These are phyloP conservation scores for Toxotes lorentzi DNA, from an alignment of 2,797 vertebrate species.

Conservation along the genomic window DNA sequence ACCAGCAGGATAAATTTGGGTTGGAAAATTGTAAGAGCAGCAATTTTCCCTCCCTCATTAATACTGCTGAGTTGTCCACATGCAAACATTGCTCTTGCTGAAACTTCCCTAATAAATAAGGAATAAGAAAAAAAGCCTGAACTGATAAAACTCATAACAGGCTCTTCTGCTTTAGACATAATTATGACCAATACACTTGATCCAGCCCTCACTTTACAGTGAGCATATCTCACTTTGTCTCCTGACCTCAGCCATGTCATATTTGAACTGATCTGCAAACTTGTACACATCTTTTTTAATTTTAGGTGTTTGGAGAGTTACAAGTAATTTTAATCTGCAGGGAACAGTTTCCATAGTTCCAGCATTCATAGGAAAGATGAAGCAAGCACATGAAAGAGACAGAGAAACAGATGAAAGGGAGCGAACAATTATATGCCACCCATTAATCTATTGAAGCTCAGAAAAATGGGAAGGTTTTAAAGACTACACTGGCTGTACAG, in stretches of 20 bases:
- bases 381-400: conserved; percentile 40
- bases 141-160: not conserved
- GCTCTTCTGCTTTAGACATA: not conserved
- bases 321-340: conserved; percentile 18
- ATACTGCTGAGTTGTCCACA: not conserved
- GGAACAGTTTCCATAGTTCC: conserved; percentile 6
- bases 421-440: conserved; percentile 23
- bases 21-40: not conserved
- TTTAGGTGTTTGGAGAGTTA: conserved; percentile 3
- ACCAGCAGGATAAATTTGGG: not conserved
- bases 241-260: not conserved
- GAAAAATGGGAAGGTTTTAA: not conserved
- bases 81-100: not conserved
- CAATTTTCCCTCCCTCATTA: not conserved
- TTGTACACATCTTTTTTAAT: not conserved
- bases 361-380: conserved; percentile 33
- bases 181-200: conserved; percentile 16
- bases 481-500: conserved; percentile 3
- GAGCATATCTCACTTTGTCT: conserved; percentile 2
- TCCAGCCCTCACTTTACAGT: not conserved
- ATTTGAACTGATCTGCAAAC: conserved; percentile 7
- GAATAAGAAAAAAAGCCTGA: not conserved
- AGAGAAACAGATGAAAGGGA: conserved; percentile 27
- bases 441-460: conserved; percentile 42
- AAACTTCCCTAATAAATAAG: not conserved